Conservation (phyloP, 2,888 invertebrate genomes). For the Pheosia tremula region DNA sequence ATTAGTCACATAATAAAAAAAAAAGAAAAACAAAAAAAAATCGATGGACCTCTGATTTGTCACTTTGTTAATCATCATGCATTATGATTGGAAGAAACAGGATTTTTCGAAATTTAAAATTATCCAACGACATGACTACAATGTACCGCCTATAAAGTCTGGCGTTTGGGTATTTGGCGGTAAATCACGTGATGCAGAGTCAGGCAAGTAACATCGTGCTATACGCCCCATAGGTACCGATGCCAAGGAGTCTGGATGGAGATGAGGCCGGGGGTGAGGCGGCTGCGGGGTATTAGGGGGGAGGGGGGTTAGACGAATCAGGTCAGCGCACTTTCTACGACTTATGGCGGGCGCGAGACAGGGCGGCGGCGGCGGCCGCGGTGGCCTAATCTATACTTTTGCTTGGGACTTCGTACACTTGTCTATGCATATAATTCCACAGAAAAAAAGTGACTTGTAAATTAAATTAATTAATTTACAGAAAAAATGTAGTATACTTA, state of each 20-base stretch:
- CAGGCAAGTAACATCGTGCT: neutral
- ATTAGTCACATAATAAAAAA: too few relatives aligned
- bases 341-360: constrained; percentile 54
- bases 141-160: too few relatives aligned
- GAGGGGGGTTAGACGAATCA: constrained; percentile 29
- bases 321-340: constrained; percentile 65
- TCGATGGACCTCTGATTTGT: too few relatives aligned
- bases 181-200: neutral
- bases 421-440: neutral
- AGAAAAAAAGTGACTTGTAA: neutral
- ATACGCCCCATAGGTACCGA: constrained; percentile 38
- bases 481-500: too few relatives aligned
- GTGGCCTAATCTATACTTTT: constrained; percentile 42
- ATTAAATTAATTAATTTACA: too few relatives aligned
- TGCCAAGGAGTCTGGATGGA: constrained; percentile 65
- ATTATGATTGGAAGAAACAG: too few relatives aligned
- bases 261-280: constrained; percentile 22
- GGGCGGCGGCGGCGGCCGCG: constrained; percentile 45
- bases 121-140: too few relatives aligned
- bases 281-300: constrained; percentile 14
- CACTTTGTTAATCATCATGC: too few relatives aligned
- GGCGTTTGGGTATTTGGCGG: neutral
- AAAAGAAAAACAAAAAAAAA: too few relatives aligned
- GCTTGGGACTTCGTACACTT: constrained; percentile 3
- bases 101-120: too few relatives aligned